Evolutionary conservation across 2,113 vertebrate species (phyloP).

Genomic region (Chiloscyllium plagiosum): DNA sequence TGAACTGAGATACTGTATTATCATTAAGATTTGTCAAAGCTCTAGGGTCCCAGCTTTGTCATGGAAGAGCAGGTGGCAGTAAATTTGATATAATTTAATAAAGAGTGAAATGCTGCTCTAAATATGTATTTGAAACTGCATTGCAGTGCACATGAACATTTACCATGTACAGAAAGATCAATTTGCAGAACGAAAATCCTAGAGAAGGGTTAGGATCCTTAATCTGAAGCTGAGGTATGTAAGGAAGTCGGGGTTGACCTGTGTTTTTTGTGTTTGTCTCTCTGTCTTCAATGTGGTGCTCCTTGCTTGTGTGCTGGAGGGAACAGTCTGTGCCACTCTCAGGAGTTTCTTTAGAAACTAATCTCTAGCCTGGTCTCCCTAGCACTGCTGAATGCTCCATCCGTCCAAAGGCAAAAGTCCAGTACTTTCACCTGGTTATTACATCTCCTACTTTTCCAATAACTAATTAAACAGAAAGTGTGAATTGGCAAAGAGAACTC

Average conservation of each 20-base stretch:
- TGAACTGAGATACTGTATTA: neutral
- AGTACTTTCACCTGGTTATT: neutral
- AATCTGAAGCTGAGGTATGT: neutral
- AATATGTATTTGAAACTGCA: neutral
- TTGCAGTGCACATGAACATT: neutral
- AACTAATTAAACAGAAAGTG: neutral
- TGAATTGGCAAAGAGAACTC: neutral
- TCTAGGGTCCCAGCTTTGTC: neutral
- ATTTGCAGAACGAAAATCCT: neutral
- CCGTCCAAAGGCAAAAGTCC: neutral
- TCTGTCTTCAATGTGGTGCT: neutral
- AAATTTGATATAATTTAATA: slow-evolving; percentile 4
- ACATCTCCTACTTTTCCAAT: neutral
- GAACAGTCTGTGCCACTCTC: neutral
- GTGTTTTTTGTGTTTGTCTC: neutral
- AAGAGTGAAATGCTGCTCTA: neutral
- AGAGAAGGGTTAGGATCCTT: neutral
- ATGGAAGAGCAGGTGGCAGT: neutral
- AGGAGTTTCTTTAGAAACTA: neutral
- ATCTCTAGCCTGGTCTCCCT: neutral
- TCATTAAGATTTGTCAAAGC: slow-evolving; percentile 3
- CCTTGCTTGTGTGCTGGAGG: neutral
- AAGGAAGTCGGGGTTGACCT: neutral
- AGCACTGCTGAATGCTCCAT: neutral
- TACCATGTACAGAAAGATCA: neutral